These are phyloP conservation scores for Pyrrhia umbra DNA, from an alignment of 2,888 invertebrate species.

Conservation along the genomic window DNA sequence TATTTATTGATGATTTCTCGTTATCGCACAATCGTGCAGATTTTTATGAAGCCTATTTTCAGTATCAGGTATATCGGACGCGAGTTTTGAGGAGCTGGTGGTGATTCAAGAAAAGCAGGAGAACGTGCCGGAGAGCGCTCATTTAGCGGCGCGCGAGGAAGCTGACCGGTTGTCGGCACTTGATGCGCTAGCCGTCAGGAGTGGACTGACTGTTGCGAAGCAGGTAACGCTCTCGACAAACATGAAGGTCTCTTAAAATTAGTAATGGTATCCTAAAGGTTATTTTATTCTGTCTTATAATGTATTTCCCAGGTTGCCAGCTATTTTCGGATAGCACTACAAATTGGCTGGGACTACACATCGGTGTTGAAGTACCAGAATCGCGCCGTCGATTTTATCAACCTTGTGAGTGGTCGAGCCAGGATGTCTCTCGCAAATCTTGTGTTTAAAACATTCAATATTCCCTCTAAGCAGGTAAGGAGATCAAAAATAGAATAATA, in stretches of 20 bases:
- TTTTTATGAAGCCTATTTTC: slow-evolving; percentile 15
- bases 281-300: not conserved
- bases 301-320: slow-evolving; percentile 75
- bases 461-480: slow-evolving; percentile 83
- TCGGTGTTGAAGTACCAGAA: slow-evolving; percentile 85
- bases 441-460: slow-evolving; percentile 86
- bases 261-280: no score
- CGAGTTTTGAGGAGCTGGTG: slow-evolving; percentile 87
- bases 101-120: slow-evolving; percentile 85
- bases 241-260: no score
- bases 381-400: slow-evolving; percentile 84
- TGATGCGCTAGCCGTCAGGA: slow-evolving; percentile 83
- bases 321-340: slow-evolving; percentile 84
- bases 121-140: slow-evolving; percentile 73
- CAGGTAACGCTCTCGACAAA: slow-evolving; percentile 76
- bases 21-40: not conserved
- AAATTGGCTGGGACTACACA: slow-evolving; percentile 86
- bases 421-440: slow-evolving; percentile 86
- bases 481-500: not conserved
- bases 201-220: slow-evolving; percentile 80
- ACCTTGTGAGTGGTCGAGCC: slow-evolving; percentile 84
- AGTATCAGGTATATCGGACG: slow-evolving; percentile 86
- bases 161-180: slow-evolving; percentile 84
- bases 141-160: slow-evolving; percentile 83
- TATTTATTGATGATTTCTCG: no score